phyloP scores from a whole-genome alignment of 2,113 vertebrate genomes.

The Scalopus aquaticus region DNA sequence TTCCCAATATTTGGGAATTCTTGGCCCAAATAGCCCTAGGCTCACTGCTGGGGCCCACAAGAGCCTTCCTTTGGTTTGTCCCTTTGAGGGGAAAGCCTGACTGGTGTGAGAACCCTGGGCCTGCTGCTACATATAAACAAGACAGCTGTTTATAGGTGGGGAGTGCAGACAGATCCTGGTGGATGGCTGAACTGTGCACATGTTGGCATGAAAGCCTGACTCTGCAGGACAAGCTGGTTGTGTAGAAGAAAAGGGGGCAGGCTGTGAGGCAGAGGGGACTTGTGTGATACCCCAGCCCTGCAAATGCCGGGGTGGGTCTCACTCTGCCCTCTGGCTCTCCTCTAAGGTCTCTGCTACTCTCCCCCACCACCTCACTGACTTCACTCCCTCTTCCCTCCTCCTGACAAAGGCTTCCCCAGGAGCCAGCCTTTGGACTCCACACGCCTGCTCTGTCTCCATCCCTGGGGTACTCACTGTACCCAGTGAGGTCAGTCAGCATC shows the following conservation, averaged over 20 bases:
- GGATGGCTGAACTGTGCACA: background rate
- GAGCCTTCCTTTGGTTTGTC: background rate
- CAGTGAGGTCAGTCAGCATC: background rate
- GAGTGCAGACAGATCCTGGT: background rate
- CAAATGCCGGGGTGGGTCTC: no score
- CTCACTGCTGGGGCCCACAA: background rate
- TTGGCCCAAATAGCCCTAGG: background rate
- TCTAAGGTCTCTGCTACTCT: background rate
- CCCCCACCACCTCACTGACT: background rate
- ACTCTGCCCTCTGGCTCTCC: background rate
- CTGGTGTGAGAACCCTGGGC: no score
- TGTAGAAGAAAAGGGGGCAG: background rate
- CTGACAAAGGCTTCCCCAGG: background rate
- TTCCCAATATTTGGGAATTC: background rate
- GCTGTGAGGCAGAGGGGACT: background rate
- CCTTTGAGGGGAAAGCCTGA: background rate
- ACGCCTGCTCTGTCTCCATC: background rate
- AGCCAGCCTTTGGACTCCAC: background rate
- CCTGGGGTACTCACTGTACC: background rate
- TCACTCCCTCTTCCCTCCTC: background rate
- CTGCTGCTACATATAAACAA: background rate
- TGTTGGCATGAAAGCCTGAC: background rate
- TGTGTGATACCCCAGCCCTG: rapidly evolving
- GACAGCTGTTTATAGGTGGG: background rate
- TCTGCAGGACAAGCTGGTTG: background rate